Conservation (phyloP, 2,888 invertebrate species). For the Carabus problematicus region DNA sequence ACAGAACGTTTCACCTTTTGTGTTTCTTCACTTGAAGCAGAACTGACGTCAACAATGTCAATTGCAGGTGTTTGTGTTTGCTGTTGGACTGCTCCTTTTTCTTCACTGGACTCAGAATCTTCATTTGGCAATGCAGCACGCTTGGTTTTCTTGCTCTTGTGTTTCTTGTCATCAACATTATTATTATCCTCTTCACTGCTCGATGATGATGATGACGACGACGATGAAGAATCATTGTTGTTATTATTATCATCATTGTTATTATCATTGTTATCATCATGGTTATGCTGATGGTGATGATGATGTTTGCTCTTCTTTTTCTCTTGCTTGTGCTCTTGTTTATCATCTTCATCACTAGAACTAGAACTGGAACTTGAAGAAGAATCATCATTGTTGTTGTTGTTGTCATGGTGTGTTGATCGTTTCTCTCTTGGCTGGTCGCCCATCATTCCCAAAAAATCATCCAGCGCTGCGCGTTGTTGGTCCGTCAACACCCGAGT, state of each 20-base stretch:
- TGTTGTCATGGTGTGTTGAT: conserved; percentile 16
- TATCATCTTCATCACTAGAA: conserved; percentile 9
- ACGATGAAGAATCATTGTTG: conserved; percentile 37
- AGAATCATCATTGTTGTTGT: conserved; percentile 23
- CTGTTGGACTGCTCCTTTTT: conserved; percentile 11
- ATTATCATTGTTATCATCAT: conserved; percentile 44
- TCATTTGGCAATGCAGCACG: conserved; percentile 31
- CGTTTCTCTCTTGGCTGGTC: conserved; percentile 42
- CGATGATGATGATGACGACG: conserved; percentile 40
- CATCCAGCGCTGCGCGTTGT: conserved; percentile 61
- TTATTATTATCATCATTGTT: conserved; percentile 41
- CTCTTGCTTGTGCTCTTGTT: not conserved
- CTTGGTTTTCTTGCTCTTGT: conserved; percentile 36
- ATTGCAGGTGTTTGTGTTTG: conserved; percentile 32
- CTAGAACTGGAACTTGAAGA: conserved; percentile 16
- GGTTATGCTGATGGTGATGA: conserved; percentile 1
- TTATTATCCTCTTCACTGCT: conserved; percentile 33
- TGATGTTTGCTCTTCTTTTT: conserved; percentile 4
- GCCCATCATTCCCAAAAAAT: conserved; percentile 59
- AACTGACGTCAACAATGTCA: conserved; percentile 28
- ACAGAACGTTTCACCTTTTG: conserved; percentile 31
- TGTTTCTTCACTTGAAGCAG: conserved; percentile 43
- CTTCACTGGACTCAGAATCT: conserved; percentile 40
- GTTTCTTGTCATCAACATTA: conserved; percentile 36
- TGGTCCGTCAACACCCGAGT: conserved; percentile 53